Conservation (phyloP, 2,113 vertebrate species). For the Vidua macroura region DNA sequence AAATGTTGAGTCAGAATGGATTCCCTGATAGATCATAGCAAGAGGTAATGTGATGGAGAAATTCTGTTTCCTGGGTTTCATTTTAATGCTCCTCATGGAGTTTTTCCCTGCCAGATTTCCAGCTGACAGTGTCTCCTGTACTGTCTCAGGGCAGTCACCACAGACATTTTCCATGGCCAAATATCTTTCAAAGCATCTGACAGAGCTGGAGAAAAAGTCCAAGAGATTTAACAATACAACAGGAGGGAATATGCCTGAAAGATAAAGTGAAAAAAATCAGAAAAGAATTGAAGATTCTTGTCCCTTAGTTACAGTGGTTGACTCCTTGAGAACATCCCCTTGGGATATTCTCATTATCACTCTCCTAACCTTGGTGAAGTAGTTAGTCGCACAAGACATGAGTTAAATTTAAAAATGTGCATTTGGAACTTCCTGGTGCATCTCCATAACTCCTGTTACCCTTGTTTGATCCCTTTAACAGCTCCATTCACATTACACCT, state of each 20-base stretch:
- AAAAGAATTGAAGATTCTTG: background rate
- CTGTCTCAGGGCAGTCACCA: background rate
- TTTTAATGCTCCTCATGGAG: background rate
- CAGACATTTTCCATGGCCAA: background rate
- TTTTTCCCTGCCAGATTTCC: background rate
- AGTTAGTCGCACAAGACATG: background rate
- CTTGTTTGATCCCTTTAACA: background rate
- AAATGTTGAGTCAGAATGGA: background rate
- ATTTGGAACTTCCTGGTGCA: background rate
- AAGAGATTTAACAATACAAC: background rate
- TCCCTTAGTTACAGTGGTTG: background rate
- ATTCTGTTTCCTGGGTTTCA: background rate
- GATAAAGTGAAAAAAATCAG: background rate
- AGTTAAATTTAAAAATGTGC: background rate
- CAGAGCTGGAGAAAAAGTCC: background rate
- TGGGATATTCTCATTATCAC: background rate
- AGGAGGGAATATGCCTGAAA: background rate
- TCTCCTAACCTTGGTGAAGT: background rate
- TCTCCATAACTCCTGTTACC: fast-evolving
- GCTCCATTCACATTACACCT: background rate
- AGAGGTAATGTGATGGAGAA: background rate
- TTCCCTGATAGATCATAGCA: background rate
- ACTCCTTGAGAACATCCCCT: background rate
- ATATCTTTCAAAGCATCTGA: background rate
- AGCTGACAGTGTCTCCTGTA: background rate